Conservation (phyloP, 2,797 vertebrate genomes). For the Muscicapa comitata region DNA sequence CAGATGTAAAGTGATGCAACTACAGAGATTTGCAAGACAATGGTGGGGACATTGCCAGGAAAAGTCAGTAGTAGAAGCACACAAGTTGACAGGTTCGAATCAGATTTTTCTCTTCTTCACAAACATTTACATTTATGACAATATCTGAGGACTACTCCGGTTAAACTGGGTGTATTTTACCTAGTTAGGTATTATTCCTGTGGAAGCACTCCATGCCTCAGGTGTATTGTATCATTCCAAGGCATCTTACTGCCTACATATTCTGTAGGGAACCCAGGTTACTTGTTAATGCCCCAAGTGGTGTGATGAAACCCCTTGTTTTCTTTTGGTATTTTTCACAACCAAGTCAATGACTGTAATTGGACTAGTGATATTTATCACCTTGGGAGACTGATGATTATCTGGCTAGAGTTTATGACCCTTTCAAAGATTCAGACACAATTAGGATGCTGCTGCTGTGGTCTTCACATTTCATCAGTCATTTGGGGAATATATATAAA, state of each 20-base stretch:
- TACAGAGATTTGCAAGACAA: neutral
- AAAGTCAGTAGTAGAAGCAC: neutral
- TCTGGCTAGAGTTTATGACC: neutral
- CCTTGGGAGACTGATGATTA: neutral
- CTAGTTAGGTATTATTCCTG: neutral
- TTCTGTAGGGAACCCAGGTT: neutral
- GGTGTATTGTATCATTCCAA: neutral
- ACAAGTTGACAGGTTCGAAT: neutral
- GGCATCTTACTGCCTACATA: accelerated
- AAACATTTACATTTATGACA: neutral
- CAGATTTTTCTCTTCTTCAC: neutral
- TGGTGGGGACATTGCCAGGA: neutral
- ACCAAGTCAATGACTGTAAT: neutral
- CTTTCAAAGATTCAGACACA: neutral
- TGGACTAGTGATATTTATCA: neutral
- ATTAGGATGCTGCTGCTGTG: neutral
- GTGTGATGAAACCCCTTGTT: neutral
- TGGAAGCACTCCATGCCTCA: neutral
- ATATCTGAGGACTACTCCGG: neutral
- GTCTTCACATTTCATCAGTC: neutral
- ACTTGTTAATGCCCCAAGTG: accelerated
- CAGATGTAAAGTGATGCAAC: neutral
- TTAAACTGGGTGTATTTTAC: neutral
- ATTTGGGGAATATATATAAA: neutral
- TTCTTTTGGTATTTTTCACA: neutral